phyloP scores from a whole-genome alignment of 2,113 vertebrate genomes.

The Rhombomys opimus region DNA sequence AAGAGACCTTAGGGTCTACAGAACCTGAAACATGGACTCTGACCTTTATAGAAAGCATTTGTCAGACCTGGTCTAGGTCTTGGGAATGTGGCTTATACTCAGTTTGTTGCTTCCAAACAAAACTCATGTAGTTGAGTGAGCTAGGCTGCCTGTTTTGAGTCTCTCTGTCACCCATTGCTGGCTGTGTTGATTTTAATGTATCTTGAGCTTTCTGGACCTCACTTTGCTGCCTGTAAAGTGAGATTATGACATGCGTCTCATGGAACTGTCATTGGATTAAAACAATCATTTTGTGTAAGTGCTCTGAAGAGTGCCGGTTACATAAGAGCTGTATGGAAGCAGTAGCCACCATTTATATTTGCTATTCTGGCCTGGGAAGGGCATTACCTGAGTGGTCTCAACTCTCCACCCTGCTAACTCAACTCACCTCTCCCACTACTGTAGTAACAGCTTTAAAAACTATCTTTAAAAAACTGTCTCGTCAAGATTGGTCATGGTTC shows the following conservation, averaged over 20 bases:
- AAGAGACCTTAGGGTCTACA: not conserved
- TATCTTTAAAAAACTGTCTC: not conserved
- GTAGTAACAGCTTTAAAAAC: too few species aligned
- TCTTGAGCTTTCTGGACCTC: not conserved
- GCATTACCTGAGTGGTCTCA: not conserved
- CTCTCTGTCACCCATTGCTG: not conserved
- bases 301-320: not conserved
- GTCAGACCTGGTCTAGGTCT: not conserved
- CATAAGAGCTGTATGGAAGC: not conserved
- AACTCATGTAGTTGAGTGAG: not conserved
- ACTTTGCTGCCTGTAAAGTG: not conserved
- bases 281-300: not conserved
- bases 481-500: not conserved
- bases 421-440: not conserved
- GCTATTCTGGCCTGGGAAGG: not conserved
- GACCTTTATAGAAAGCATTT: not conserved
- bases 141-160: not conserved
- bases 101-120: not conserved
- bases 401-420: constrained; percentile 13
- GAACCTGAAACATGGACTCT: not conserved
- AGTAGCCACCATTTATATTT: not conserved
- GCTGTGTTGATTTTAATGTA: not conserved
- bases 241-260: not conserved
- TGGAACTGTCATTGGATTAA: not conserved
- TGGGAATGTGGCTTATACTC: not conserved